Evolutionary conservation across 2,888 invertebrate genomes (phyloP), one percentile per base, ranked within the genome.

Genomic region (Papilio gigon): DNA sequence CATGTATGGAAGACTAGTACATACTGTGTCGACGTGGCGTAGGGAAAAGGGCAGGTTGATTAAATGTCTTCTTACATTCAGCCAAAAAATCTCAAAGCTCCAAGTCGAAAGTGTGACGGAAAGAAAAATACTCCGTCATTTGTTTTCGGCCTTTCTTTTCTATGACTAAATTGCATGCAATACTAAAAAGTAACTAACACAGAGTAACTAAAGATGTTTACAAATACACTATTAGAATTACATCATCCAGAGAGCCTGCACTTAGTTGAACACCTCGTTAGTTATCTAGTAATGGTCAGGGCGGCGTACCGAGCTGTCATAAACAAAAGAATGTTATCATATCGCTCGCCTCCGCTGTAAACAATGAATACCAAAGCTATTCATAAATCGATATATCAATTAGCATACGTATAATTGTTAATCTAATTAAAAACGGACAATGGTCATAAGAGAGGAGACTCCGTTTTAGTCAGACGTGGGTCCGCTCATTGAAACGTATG

Each of bases 351-450:
- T 14, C 56, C 20, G 30, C 22, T 62, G 53, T 67, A 62, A 67
- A 56, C 68, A 63, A 68, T 53, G 64, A 62, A 71, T 62, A 62
- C 68, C 67, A 60, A 47, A 61, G 70, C 63, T 35, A 27, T 68
- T 58, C 58, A 68, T 58, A 58, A 56, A 63, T 63, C 35, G 44
- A 37, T 25, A 22, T n/a, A 17, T 58, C 63, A 58, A 67, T 62
- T 63, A 64, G 67, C 71, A 65, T 67, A 68, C 40, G 77, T 74
- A 78, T 80, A 79, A 81, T 80, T 77, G 81, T 80, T 82, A 83
- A 87, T 88, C 80, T 78, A 84, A 85, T 88, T 86, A 85, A 85
- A 85, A 82, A 80, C 84, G 83, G 83, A 89, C 87, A 85, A 85
- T 82, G 78, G 77, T 73, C 35, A 53, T 9, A 74, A 72, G 72